Evolutionary conservation across 2,888 invertebrate species (phyloP).

Genomic region (Chymomyza procnemis): DNA sequence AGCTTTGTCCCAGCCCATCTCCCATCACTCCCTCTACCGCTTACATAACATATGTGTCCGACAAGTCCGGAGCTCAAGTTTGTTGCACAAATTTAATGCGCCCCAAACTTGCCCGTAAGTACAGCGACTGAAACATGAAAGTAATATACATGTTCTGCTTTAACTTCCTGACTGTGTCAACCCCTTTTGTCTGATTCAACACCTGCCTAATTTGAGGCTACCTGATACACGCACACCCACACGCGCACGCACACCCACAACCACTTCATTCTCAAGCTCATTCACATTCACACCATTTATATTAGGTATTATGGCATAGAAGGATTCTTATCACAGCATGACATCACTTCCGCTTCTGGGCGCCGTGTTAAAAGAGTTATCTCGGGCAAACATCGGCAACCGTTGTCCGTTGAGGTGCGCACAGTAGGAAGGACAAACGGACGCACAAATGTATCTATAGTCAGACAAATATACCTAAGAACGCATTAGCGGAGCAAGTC

Average conservation of each 20-base stretch:
- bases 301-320: constrained; percentile 1
- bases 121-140: neutral
- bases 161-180: neutral
- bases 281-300: neutral
- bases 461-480: too few relatives aligned
- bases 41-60: too few relatives aligned
- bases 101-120: too few relatives aligned
- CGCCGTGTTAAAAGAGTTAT: constrained; percentile 30
- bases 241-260: neutral
- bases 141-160: neutral
- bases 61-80: too few relatives aligned
- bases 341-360: constrained; percentile 52
- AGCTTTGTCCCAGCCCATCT: too few relatives aligned
- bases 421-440: neutral
- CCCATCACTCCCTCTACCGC: too few relatives aligned
- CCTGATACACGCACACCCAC: neutral
- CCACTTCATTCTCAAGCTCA: too few relatives aligned
- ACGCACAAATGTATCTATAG: neutral
- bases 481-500: too few relatives aligned
- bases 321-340: constrained; percentile 40
- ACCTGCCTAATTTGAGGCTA: neutral
- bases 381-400: constrained; percentile 49
- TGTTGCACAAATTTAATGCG: too few relatives aligned
- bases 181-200: neutral
- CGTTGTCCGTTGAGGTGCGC: constrained; percentile 16